Percentiles rank a stretch among this genome's conserved stretches.
phyloP scores from a whole-genome alignment of 2,797 vertebrate genomes.

The Hybognathus amarus region DNA sequence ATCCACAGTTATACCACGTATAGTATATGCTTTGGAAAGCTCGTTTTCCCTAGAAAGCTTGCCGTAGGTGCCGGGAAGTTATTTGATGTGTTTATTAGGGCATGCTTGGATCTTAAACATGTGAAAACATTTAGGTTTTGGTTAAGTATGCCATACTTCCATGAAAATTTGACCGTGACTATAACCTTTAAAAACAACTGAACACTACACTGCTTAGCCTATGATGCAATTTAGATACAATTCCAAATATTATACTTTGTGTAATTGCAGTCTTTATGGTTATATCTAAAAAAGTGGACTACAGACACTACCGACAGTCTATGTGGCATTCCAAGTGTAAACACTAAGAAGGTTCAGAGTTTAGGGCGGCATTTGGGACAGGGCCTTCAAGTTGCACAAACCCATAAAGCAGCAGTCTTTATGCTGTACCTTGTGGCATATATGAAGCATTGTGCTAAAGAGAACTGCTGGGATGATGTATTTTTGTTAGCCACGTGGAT shows the following conservation, averaged over 20 bases:
- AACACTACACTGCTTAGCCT: neutral
- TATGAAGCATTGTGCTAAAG: neutral
- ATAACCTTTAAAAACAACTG: neutral
- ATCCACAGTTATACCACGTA: neutral
- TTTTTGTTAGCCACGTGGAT: neutral
- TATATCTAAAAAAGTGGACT: neutral
- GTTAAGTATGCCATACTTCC: neutral
- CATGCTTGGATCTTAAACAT: neutral
- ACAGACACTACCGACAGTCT: neutral
- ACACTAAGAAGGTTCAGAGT: neutral
- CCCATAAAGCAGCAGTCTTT: neutral
- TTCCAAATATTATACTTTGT: neutral
- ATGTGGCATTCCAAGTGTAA: neutral
- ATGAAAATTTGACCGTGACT: neutral
- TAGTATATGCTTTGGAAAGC: neutral
- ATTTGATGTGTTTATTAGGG: slow-evolving; percentile 6
- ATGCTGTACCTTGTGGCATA: neutral
- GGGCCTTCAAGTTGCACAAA: neutral
- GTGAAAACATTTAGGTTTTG: neutral
- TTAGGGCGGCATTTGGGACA: neutral
- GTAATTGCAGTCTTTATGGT: neutral
- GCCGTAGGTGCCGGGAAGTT: neutral
- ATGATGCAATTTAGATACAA: neutral
- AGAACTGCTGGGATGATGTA: neutral
- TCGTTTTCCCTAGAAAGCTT: neutral